Conservation (phyloP, 2,113 vertebrate species). For the Tetraodon nigroviridis region DNA sequence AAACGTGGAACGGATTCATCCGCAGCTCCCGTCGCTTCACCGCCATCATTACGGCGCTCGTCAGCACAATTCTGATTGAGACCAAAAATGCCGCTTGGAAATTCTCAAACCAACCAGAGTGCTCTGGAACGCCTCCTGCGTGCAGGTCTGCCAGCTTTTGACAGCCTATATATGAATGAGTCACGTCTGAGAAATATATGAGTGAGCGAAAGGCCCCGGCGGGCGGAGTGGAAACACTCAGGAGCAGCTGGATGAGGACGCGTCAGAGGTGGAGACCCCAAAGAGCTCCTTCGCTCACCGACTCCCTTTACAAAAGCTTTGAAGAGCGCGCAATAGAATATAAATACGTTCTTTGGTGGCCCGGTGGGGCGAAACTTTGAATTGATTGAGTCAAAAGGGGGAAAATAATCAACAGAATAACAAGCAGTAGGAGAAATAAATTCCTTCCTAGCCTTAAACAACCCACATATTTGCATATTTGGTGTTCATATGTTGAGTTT, state of each 20-base stretch:
- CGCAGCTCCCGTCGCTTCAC: background rate
- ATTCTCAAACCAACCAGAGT: too few species aligned
- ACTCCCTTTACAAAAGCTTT: background rate
- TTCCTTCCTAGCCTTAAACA: too few species aligned
- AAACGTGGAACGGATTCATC: background rate
- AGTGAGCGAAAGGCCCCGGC: background rate
- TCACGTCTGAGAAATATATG: constrained; percentile 12
- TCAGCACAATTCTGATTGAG: too few species aligned
- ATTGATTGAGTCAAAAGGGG: background rate
- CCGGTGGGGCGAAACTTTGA: background rate
- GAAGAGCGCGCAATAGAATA: background rate
- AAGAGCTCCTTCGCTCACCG: background rate
- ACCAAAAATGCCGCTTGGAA: too few species aligned
- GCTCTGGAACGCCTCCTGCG: too few species aligned
- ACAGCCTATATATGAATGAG: constrained; percentile 1
- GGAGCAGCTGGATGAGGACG: background rate
- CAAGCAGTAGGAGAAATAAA: background rate
- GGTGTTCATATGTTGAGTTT: too few species aligned
- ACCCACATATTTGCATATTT: too few species aligned
- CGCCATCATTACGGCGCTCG: too few species aligned
- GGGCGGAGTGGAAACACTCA: background rate
- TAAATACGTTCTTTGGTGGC: background rate
- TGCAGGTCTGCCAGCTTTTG: background rate
- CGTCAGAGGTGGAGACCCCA: background rate
- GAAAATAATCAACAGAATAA: background rate